Conservation (phyloP, 2,888 invertebrate species). For the Chalcosyrphus nemorum region DNA sequence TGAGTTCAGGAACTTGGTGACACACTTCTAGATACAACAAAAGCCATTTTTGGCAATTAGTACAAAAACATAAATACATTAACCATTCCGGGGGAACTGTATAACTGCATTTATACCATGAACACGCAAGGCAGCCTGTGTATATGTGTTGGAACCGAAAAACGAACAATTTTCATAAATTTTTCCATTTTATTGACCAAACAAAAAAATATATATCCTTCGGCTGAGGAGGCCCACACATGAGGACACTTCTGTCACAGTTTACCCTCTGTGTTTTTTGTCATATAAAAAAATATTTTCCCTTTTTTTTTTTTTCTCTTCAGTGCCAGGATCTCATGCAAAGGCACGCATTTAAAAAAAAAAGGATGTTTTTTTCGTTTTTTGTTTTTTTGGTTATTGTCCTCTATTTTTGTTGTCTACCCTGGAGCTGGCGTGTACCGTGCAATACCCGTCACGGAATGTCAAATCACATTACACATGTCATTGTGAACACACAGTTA, state of each 20-base stretch:
- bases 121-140: slow-evolving; percentile 45
- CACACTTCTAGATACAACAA: slow-evolving; percentile 10
- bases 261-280: slow-evolving; percentile 25
- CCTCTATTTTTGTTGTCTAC: slow-evolving; percentile 51
- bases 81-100: slow-evolving; percentile 13
- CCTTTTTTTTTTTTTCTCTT: slow-evolving; percentile 4
- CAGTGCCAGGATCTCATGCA: slow-evolving; percentile 47
- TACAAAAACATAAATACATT: slow-evolving; percentile 62
- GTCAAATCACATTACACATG: slow-evolving; percentile 72
- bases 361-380: slow-evolving; percentile 24
- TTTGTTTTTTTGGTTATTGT: slow-evolving; percentile 16
- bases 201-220: slow-evolving; percentile 40
- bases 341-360: slow-evolving; percentile 62
- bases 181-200: slow-evolving; percentile 70
- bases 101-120: not conserved
- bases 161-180: slow-evolving; percentile 63
- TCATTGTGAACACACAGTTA: slow-evolving; percentile 61
- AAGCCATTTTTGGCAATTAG: slow-evolving; percentile 67
- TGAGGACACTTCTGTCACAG: slow-evolving; percentile 56
- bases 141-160: not conserved
- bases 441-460: slow-evolving; percentile 73
- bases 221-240: slow-evolving; percentile 14
- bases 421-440: slow-evolving; percentile 59
- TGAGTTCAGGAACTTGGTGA: not conserved
- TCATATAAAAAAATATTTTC: too few relatives aligned